phyloP scores from a whole-genome alignment of 92 coral and sea anemone species.

The Palythoa heliodiscus region DNA sequence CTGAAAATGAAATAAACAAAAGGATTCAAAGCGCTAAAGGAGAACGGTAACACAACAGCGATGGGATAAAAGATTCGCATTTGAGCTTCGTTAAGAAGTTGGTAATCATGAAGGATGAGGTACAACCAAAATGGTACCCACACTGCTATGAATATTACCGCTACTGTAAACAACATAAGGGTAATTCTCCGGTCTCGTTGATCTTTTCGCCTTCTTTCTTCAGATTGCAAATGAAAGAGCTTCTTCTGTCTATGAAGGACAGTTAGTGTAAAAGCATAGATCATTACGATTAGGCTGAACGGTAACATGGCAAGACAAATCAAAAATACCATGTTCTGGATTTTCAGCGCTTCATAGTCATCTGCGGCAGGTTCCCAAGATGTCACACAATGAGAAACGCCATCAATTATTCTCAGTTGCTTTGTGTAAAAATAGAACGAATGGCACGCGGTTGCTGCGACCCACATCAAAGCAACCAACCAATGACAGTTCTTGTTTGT shows the following conservation, averaged over 20 bases:
- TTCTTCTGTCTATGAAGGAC: not conserved
- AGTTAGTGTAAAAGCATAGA: not conserved
- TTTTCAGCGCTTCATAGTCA: constrained; percentile 9
- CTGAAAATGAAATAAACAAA: not conserved
- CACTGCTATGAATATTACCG: constrained; percentile 14
- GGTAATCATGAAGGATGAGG: not conserved
- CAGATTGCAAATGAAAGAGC: constrained; percentile 21
- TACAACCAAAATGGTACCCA: constrained; percentile 21
- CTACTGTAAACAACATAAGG: constrained; percentile 20
- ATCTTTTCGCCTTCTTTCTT: constrained; percentile 6
- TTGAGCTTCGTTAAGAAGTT: constrained; percentile 6
- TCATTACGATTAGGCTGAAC: not conserved
- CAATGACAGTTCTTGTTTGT: constrained; percentile 30
- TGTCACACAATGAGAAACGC: not conserved
- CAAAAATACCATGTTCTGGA: constrained; percentile 13
- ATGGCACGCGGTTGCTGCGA: constrained; percentile 20
- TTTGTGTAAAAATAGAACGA: constrained; percentile 26
- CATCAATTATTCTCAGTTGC: constrained; percentile 2
- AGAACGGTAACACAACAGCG: constrained; percentile 4
- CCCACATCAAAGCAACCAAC: constrained; percentile 16
- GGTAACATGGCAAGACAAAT: constrained; percentile 23
- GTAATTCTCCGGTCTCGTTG: not conserved
- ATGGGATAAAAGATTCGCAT: not conserved
- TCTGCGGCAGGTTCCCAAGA: constrained; percentile 14
- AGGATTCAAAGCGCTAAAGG: constrained; percentile 26